phyloP scores from a whole-genome alignment of 2,113 vertebrate species.

The Poeciliopsis turrubarensis region DNA sequence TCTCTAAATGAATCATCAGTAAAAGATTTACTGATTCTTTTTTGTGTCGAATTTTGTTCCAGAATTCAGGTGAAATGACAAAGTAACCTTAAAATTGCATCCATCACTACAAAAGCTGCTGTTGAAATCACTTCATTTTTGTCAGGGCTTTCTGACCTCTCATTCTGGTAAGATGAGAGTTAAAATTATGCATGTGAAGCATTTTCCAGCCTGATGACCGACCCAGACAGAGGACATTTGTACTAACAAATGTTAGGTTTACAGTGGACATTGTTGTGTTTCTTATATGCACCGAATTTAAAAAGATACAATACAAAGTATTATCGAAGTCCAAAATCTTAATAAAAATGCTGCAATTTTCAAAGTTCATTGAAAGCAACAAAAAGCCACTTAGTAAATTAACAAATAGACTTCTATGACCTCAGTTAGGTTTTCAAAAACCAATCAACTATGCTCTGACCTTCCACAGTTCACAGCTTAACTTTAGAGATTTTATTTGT shows the following conservation, averaged over 20 bases:
- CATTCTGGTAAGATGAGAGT: neutral
- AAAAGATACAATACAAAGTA: neutral
- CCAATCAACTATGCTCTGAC: neutral
- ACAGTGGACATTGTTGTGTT: neutral
- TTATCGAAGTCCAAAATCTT: neutral
- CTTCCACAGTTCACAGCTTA: neutral
- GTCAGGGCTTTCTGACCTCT: neutral
- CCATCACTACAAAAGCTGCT: neutral
- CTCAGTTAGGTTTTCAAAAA: neutral
- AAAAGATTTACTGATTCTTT: neutral
- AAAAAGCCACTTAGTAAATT: neutral
- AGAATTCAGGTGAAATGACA: neutral
- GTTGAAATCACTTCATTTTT: neutral
- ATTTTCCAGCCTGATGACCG: neutral
- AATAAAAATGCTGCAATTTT: neutral
- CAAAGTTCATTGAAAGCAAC: neutral
- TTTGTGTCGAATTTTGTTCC: neutral
- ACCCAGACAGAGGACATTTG: neutral
- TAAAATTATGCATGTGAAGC: neutral
- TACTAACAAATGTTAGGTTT: neutral
- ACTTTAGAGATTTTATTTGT: neutral
- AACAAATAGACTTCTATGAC: too few relatives aligned
- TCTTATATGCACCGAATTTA: neutral
- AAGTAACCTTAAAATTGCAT: neutral
- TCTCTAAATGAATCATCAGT: neutral